Conservation (phyloP, 2,113 vertebrate genomes). For the Ptychochromis oligacanthus region DNA sequence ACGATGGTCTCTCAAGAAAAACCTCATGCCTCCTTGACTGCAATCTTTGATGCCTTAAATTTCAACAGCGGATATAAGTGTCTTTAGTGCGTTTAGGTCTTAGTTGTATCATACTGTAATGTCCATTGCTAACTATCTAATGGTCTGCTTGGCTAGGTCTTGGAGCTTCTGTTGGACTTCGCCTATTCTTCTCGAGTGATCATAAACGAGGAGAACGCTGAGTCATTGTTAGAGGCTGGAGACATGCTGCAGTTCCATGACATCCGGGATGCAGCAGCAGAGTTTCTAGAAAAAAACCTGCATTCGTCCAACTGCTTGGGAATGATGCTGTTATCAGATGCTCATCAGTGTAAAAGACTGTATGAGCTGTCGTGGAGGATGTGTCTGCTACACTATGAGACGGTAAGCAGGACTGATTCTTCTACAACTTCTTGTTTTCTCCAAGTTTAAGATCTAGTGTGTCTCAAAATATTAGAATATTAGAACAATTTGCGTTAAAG, state of each 20-base stretch:
- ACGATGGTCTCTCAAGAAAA: background rate
- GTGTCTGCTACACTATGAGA: conserved; percentile 93
- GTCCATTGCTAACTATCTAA: background rate
- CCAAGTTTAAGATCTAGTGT: background rate
- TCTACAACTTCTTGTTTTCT: background rate
- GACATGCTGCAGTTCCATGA: conserved; percentile 98
- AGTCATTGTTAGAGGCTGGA: conserved; percentile 91
- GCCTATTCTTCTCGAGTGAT: conserved; percentile 93
- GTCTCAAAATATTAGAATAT: too few species aligned
- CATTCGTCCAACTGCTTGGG: conserved; percentile 92
- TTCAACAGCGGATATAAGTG: background rate
- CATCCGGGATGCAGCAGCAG: conserved; percentile 89
- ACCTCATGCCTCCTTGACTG: background rate
- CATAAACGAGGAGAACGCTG: conserved; percentile 94
- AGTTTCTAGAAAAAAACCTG: conserved; percentile 94
- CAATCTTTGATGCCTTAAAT: background rate
- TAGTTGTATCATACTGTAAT: background rate
- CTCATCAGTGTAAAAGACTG: conserved; percentile 92
- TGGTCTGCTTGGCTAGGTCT: conserved; percentile 66
- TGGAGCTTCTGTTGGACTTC: conserved; percentile 93
- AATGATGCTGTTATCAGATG: conserved; percentile 93
- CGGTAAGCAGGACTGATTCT: conserved; percentile 58
- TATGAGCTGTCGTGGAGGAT: conserved; percentile 93
- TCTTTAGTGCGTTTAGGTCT: background rate
- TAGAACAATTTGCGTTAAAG: too few species aligned